Conservation (phyloP, 2,797 vertebrate species). For the Choloepus didactylus region DNA sequence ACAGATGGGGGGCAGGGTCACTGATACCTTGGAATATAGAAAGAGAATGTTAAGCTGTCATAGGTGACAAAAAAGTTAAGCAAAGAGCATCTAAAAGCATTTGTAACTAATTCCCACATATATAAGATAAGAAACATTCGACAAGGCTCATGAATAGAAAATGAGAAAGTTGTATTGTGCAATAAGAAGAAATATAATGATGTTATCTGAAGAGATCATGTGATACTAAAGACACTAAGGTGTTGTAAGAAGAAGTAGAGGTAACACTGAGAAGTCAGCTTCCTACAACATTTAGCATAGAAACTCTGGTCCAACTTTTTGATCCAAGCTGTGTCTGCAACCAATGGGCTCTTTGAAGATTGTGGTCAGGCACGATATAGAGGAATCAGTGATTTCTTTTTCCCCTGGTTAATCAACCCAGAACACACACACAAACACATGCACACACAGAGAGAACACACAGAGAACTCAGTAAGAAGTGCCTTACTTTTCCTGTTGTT, state of each 20-base stretch:
- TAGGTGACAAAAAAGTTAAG: constrained; percentile 18
- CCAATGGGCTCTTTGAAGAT: constrained; percentile 30
- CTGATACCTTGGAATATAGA: background rate
- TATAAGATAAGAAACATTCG: constrained; percentile 13
- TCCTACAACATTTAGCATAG: constrained; percentile 34
- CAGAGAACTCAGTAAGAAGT: background rate
- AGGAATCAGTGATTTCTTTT: constrained; percentile 27
- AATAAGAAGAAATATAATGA: constrained; percentile 26
- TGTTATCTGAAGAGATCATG: background rate
- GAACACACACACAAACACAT: rapidly evolving
- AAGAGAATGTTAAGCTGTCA: constrained; percentile 35
- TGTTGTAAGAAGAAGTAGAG: constrained; percentile 23
- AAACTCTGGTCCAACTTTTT: background rate
- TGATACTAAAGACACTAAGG: constrained; percentile 13
- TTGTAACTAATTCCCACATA: background rate
- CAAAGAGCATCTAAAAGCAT: constrained; percentile 26
- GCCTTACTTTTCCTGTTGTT: constrained; percentile 13
- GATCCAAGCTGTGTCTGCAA: constrained; percentile 36
- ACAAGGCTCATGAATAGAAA: constrained; percentile 9
- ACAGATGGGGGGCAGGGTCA: background rate
- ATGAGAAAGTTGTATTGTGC: background rate
- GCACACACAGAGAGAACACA: background rate
- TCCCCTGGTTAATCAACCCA: background rate
- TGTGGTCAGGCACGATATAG: background rate
- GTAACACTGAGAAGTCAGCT: constrained; percentile 25